Percentiles rank a stretch among this genome's conserved stretches.
Conservation (phyloP, 1,140 invertebrate species). For the Pseudobourletiella spinata region DNA sequence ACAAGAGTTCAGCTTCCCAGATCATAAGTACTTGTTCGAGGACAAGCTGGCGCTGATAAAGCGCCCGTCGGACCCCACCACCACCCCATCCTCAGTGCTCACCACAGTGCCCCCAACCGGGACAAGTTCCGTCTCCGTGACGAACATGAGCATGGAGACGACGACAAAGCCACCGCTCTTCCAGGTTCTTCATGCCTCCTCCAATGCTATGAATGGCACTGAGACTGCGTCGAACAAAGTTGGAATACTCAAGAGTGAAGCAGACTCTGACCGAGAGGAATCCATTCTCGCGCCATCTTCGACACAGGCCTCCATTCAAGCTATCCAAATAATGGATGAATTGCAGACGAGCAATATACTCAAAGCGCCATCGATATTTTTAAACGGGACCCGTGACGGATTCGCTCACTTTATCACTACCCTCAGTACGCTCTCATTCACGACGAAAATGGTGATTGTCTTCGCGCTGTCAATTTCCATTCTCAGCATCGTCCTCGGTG, state of each 20-base stretch:
- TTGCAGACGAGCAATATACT: constrained; percentile 3
- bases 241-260: no score
- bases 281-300: no score
- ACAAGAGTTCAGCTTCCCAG: neutral
- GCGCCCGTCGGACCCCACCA: neutral
- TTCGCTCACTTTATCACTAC: constrained; percentile 11
- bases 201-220: no score
- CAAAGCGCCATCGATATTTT: neutral
- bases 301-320: neutral
- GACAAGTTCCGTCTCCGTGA: no score
- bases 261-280: no score
- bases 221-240: no score
- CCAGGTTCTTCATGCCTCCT: no score
- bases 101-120: no score
- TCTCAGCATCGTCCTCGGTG: constrained; percentile 27
- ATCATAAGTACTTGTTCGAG: neutral
- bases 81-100: no score
- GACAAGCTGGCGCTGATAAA: neutral
- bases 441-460: constrained; percentile 18
- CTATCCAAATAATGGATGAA: constrained; percentile 1
- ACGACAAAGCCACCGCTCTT: no score
- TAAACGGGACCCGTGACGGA: constrained; percentile 24
- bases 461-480: constrained; percentile 27
- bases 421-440: constrained; percentile 12
- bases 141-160: no score